Evolutionary conservation across 2,888 invertebrate species (phyloP).

Genomic region (Brachyptera risi): DNA sequence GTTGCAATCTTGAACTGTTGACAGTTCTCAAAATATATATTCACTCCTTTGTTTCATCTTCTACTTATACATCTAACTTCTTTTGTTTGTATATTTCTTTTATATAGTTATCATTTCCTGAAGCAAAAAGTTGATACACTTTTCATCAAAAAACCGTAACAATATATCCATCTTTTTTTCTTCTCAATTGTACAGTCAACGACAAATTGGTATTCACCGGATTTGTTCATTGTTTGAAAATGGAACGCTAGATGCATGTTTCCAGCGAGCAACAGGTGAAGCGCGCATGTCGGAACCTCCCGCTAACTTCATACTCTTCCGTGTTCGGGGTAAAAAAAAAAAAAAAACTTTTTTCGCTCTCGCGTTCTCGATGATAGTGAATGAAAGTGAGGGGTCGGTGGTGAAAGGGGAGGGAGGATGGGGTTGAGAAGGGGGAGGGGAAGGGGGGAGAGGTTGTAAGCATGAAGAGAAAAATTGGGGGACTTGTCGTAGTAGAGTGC

Average conservation of each 20-base stretch:
- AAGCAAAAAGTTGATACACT: too few species aligned
- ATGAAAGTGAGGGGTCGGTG: constrained; percentile 23
- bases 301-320: constrained; percentile 20
- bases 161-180: too few species aligned
- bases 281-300: constrained; percentile 14
- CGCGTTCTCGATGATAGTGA: constrained; percentile 16
- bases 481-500: constrained; percentile 27
- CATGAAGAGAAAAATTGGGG: constrained; percentile 32
- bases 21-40: too few species aligned
- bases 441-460: constrained; percentile 17
- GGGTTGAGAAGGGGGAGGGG: constrained; percentile 11
- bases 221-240: constrained; percentile 25
- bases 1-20: too few species aligned
- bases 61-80: too few species aligned
- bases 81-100: too few species aligned
- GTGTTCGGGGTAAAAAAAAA: constrained; percentile 20
- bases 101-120: too few species aligned
- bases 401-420: constrained; percentile 8
- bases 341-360: constrained; percentile 9
- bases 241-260: neutral
- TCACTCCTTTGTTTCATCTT: too few species aligned
- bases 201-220: constrained; percentile 32
- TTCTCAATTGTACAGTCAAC: constrained; percentile 16
- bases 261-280: constrained; percentile 15
- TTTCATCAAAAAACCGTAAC: too few species aligned